These are phyloP conservation scores for Cladopsammia gracilis DNA, from an alignment of 64 coral and sea anemone species.

Conservation along the genomic window DNA sequence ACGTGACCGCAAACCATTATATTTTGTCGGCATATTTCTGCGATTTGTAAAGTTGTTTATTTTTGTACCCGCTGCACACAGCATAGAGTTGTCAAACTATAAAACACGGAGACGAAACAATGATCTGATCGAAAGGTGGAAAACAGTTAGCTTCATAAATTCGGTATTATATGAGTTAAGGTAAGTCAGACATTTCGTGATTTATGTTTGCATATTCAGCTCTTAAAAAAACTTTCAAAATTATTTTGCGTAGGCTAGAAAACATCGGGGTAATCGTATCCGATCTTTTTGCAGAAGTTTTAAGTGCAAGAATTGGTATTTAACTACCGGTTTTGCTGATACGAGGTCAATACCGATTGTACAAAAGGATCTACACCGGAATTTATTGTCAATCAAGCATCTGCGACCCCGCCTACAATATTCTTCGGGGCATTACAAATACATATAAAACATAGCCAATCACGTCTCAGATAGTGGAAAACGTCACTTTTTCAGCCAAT, in stretches of 20 bases:
- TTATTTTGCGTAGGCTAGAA: too few species aligned
- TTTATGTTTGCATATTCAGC: too few species aligned
- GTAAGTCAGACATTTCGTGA: too few species aligned
- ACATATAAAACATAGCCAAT: background rate
- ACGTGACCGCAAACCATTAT: background rate
- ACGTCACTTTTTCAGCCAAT: background rate
- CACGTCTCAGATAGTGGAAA: background rate
- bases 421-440: background rate
- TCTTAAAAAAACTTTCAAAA: too few species aligned
- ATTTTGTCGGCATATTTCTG: background rate
- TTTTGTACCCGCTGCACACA: background rate
- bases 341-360: constrained; percentile 2
- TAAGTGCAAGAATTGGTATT: background rate
- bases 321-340: constrained; percentile 23
- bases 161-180: too few species aligned
- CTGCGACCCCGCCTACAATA: background rate
- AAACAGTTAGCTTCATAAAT: too few species aligned
- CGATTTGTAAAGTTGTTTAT: constrained; percentile 11
- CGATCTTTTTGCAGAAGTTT: too few species aligned
- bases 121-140: background rate
- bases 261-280: too few species aligned
- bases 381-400: constrained; percentile 50
- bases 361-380: constrained; percentile 21
- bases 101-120: background rate
- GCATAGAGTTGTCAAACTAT: background rate